These are phyloP conservation scores for Aphodius sticticus DNA, from an alignment of 2,888 invertebrate genomes.

Conservation along the genomic window DNA sequence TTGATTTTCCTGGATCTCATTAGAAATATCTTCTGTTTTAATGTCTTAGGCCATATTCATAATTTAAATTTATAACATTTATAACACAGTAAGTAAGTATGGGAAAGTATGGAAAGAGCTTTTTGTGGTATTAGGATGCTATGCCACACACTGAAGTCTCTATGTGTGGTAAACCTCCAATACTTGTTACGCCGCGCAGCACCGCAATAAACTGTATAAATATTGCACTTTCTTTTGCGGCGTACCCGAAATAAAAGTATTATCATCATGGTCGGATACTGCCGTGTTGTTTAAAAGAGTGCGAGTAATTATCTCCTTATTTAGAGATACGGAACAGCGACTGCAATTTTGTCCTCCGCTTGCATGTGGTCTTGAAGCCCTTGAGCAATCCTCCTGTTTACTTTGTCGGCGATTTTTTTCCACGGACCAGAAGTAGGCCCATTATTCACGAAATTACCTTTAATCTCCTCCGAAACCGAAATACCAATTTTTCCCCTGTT, in stretches of 20 bases:
- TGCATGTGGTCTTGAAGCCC: background rate
- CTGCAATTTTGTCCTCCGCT: background rate
- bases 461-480: background rate
- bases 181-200: background rate
- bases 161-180: too few relatives aligned
- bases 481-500: background rate
- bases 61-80: too few relatives aligned
- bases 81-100: too few relatives aligned
- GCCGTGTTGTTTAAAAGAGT: background rate
- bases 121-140: too few relatives aligned
- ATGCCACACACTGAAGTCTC: too few relatives aligned
- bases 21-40: too few relatives aligned
- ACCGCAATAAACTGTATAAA: background rate
- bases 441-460: slow-evolving; percentile 4
- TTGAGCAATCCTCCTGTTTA: background rate
- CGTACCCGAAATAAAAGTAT: background rate
- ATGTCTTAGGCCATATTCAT: too few relatives aligned
- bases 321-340: background rate
- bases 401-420: background rate
- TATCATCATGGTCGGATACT: background rate
- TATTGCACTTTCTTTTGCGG: background rate
- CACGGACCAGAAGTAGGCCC: background rate
- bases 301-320: background rate
- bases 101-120: too few relatives aligned
- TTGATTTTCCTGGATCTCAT: too few relatives aligned